Percentiles rank a stretch among this genome's conserved stretches.
phyloP scores from a whole-genome alignment of 30 jellyfish, hydroid and myxozoan species.

The Aurelia aurita region DNA sequence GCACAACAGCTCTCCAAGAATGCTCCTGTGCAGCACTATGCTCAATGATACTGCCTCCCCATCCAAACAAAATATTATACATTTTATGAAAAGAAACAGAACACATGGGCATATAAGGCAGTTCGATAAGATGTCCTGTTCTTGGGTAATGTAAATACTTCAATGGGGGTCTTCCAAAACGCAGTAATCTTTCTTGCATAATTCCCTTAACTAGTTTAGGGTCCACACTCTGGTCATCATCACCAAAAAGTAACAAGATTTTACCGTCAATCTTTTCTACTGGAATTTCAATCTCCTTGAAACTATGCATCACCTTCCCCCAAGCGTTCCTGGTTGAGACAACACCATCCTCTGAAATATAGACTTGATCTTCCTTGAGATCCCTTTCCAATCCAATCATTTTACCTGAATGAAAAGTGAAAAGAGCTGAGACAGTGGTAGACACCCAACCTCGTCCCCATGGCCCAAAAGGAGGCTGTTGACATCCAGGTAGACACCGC shows the following conservation, averaged over 20 bases:
- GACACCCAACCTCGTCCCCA: no score
- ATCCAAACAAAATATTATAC: not conserved
- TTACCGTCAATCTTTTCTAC: constrained; percentile 55
- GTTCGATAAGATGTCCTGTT: constrained; percentile 84
- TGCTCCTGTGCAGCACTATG: constrained; percentile 82
- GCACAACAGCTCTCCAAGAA: constrained; percentile 64
- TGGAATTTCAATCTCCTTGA: constrained; percentile 9
- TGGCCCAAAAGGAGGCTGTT: no score
- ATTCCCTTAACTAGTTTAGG: not conserved
- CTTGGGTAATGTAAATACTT: constrained; percentile 50
- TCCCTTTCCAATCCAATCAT: constrained; percentile 8
- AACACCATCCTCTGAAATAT: constrained; percentile 5
- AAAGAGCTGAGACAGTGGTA: no score
- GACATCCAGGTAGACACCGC: no score
- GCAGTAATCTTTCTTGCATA: constrained; percentile 25
- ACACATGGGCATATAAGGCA: constrained; percentile 82
- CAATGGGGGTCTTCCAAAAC: not conserved
- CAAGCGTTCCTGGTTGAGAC: not conserved
- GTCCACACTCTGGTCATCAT: constrained; percentile 18
- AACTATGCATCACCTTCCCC: not conserved
- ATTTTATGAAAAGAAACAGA: constrained; percentile 28
- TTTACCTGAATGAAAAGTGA: not conserved
- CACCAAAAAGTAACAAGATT: constrained; percentile 36
- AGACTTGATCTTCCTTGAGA: not conserved
- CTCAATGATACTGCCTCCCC: constrained; percentile 73